Evolutionary conservation across 2,888 invertebrate species (phyloP).

Genomic region (Plagodis dolabraria): DNA sequence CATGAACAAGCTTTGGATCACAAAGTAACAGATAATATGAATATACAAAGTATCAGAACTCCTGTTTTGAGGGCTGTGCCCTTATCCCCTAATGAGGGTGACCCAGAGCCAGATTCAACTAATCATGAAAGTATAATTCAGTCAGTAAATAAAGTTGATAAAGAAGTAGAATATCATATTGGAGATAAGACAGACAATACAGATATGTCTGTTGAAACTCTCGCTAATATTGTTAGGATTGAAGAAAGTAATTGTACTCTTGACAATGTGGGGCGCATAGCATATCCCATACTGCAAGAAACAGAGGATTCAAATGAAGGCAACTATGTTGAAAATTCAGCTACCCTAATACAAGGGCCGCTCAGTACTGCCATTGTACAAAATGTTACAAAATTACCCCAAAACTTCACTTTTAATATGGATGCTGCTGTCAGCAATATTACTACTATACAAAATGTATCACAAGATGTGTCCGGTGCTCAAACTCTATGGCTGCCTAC

Average conservation of each 20-base stretch:
- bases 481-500: slow-evolving; percentile 80
- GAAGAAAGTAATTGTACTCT: slow-evolving; percentile 62
- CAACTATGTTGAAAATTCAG: slow-evolving; percentile 71
- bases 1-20: slow-evolving; percentile 77
- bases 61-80: slow-evolving; percentile 76
- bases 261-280: slow-evolving; percentile 69
- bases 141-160: slow-evolving; percentile 67
- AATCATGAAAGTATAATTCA: slow-evolving; percentile 77
- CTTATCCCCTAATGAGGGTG: slow-evolving; percentile 66
- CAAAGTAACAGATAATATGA: slow-evolving; percentile 79
- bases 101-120: slow-evolving; percentile 79
- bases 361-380: slow-evolving; percentile 76
- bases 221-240: slow-evolving; percentile 74
- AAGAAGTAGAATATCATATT: slow-evolving; percentile 76
- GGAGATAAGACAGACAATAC: slow-evolving; percentile 67
- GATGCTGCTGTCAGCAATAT: slow-evolving; percentile 77
- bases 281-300: slow-evolving; percentile 75
- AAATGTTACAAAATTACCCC: slow-evolving; percentile 77
- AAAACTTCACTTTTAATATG: slow-evolving; percentile 80
- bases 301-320: slow-evolving; percentile 71
- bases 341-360: slow-evolving; percentile 74
- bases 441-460: slow-evolving; percentile 77
- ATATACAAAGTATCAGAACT: slow-evolving; percentile 75
- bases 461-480: slow-evolving; percentile 73
- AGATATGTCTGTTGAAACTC: slow-evolving; percentile 73